Base-by-base conservation (phyloP, 2,888 invertebrate species). In the Leptopterna dolabrata region DNA sequence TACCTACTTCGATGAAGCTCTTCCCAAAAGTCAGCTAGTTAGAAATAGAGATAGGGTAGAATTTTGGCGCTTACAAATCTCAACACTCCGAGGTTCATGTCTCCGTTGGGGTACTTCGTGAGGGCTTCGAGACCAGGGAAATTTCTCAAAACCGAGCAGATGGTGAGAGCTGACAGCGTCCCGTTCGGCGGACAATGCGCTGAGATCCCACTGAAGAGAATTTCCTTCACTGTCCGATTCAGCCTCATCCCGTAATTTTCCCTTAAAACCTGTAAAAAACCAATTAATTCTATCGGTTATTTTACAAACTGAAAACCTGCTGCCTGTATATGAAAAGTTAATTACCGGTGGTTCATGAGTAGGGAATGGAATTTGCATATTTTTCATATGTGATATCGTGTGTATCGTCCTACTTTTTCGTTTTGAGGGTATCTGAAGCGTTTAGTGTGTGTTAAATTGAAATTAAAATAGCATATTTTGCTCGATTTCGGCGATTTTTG, bases 171-270 rank as follows among this genome's bases (percentile, higher is more conserved):
- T 0, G 76, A 4, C n/a, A 85, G 27, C 7, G 73, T 30, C 0
- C 0, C n/a, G 55, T 82, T 76, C 0, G 16, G 14, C 9, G 27
- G 24, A 80, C 88, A 89, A 14, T 63, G 43, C 16, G 85, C 0
- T 11, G 24, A 27, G 14, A 92, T 84, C 43, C 90, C 89, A 24
- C 76, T 86, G 78, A 89, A 88, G 14, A 89, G 86, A n/a, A 89
- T 71, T 43, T 89, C 88, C 13, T 76, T n/a, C 16, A 88, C 88
- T 13, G 86, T 83, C 2, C 76, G 70, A 16, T 82, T 87, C 0
- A 89, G n/a, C 0, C 27, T 6, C 3, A 86, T 63, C 7, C 85
- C 82, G 84, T 88, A 88, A 30, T 85, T 70, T 3, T 81, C 84
- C 0, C 87, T 76, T 19, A 88, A 63, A 14, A 89, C 51, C 51